phyloP scores from a whole-genome alignment of 2,797 vertebrate genomes.

The Pseudochaenichthys georgianus region DNA sequence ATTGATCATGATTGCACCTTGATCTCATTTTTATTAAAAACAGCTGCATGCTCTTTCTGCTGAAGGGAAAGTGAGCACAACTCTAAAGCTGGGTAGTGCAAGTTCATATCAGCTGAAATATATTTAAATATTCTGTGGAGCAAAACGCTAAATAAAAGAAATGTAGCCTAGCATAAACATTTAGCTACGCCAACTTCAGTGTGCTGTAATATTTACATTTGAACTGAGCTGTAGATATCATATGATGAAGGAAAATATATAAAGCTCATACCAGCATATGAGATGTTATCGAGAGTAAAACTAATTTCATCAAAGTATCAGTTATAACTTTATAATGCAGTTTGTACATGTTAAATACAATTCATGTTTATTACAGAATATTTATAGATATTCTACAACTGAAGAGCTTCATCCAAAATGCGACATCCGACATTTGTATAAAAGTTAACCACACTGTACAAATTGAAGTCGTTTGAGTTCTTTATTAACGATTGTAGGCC shows the following conservation, averaged over 20 bases:
- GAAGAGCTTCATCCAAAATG: neutral
- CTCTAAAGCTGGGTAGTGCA: too few relatives aligned
- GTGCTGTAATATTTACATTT: conserved; percentile 11
- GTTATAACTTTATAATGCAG: neutral
- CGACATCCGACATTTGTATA: neutral
- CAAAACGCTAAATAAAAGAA: neutral
- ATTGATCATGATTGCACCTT: neutral
- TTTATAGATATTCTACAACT: conserved; percentile 9
- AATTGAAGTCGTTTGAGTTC: neutral
- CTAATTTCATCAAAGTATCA: neutral
- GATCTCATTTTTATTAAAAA: neutral
- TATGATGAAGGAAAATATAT: too few relatives aligned
- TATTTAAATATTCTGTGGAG: neutral
- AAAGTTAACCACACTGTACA: neutral
- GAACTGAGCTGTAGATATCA: neutral
- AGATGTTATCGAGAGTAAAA: neutral
- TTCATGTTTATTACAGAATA: neutral
- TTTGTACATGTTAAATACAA: conserved; percentile 1
- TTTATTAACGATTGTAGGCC: neutral
- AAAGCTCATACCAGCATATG: neutral
- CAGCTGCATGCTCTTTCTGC: conserved; percentile 5
- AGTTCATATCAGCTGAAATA: neutral
- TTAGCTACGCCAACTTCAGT: neutral
- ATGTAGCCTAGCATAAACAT: neutral
- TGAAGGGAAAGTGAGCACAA: neutral